Evolutionary conservation across 2,113 vertebrate genomes (phyloP).

Genomic region (Dascyllus trimaculatus): DNA sequence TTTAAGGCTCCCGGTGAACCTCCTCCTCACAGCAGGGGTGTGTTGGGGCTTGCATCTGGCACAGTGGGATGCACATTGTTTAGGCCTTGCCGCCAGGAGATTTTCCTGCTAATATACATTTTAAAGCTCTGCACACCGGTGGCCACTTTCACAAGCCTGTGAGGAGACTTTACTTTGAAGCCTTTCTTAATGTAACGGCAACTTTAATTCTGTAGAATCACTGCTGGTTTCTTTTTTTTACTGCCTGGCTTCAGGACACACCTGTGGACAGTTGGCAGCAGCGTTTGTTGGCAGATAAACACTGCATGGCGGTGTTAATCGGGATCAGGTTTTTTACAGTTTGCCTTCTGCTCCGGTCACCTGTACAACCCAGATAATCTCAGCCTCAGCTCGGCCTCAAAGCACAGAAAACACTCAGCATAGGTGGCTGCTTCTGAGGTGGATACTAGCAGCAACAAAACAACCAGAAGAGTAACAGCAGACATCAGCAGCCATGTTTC

Average conservation of each 20-base stretch:
- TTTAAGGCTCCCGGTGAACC: conserved; percentile 29
- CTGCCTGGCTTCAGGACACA: conserved; percentile 18
- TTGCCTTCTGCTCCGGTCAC: conserved; percentile 60
- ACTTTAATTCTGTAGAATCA: neutral
- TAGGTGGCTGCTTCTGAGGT: neutral
- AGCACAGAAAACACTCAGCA: neutral
- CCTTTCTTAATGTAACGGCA: neutral
- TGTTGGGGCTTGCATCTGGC: conserved; percentile 70
- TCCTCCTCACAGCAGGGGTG: conserved; percentile 52
- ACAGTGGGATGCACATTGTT: conserved; percentile 54
- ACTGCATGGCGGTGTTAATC: conserved; percentile 39
- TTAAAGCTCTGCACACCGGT: conserved; percentile 35
- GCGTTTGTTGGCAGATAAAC: conserved; percentile 49
- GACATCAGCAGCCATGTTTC: neutral
- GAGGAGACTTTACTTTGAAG: conserved; percentile 19
- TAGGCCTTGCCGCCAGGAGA: conserved; percentile 1
- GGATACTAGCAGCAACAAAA: neutral
- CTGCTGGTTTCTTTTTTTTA: neutral
- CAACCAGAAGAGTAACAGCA: neutral
- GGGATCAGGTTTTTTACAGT: conserved; percentile 55
- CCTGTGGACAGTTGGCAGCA: conserved; percentile 42
- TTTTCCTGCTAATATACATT: conserved; percentile 46
- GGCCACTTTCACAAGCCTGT: conserved; percentile 33
- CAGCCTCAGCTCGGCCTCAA: neutral
- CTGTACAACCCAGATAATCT: conserved; percentile 44